Evolutionary conservation across 2,888 invertebrate genomes (phyloP).

Genomic region (Phaedon cochleariae): DNA sequence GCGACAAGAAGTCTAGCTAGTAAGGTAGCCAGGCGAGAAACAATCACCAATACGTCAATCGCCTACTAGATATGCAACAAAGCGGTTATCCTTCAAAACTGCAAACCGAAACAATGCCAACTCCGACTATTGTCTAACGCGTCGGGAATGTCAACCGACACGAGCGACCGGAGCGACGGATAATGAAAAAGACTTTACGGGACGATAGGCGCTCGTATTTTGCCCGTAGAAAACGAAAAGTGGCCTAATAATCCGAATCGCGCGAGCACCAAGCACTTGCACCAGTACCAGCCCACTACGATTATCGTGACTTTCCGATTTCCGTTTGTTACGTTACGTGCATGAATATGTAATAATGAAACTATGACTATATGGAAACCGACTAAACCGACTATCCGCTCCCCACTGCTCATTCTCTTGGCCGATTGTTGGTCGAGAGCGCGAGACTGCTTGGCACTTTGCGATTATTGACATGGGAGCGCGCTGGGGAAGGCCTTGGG

Average conservation of each 20-base stretch:
- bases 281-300: no score
- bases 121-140: slow-evolving; percentile 19
- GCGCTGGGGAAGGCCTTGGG: slow-evolving; percentile 11
- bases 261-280: neutral
- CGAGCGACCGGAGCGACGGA: no score
- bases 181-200: no score
- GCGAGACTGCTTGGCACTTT: slow-evolving; percentile 45
- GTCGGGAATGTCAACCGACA: slow-evolving; percentile 33
- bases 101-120: no score
- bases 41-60: neutral
- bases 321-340: slow-evolving; percentile 43
- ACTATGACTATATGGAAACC: no score
- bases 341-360: slow-evolving; percentile 52
- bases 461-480: slow-evolving; percentile 21
- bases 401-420: slow-evolving; percentile 31
- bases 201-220: slow-evolving; percentile 13
- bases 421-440: slow-evolving; percentile 23
- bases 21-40: no score
- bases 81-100: slow-evolving; percentile 35
- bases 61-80: slow-evolving; percentile 21
- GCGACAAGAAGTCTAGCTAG: slow-evolving; percentile 5
- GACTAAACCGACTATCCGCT: slow-evolving; percentile 28
- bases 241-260: neutral
- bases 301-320: no score
- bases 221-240: slow-evolving; percentile 4